Evolutionary conservation across 2,888 invertebrate species (phyloP), one percentile per base, ranked within the genome.

Genomic region (Eupithecia insigniata): DNA sequence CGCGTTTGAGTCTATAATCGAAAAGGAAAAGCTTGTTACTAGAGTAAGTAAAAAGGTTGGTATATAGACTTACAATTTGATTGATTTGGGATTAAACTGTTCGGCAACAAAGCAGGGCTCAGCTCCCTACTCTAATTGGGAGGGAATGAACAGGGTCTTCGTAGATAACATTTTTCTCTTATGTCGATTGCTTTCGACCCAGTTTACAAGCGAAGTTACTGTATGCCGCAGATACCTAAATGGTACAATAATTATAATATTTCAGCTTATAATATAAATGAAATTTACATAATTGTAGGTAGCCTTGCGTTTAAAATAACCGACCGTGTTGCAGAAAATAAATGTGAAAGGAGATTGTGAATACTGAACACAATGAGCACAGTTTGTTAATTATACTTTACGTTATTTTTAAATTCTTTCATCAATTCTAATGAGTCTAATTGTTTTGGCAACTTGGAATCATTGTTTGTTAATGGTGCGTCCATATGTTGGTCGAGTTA

Each of bases 281-380:
- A 66, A 68, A 74, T 74, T 71, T 64, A 51, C 74, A 74, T 74
- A 74, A 71, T 74, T 69, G 71, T 69, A 51, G 46, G 69, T 71
- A 74, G 74, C 69, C 74, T 74, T 74, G 74, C 71, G 60, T 71
- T 71, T 60, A 67, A 70, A 64, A 71, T 71, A 69, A 74, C 67
- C 71, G 66, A 74, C 67, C 71, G 66, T 74, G 69, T 69, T 71
- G 74, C 74, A 72, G 66, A 74, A 71, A 74, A 74, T 74, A 36
- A 64, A 69, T 72, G 71, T 69, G 71, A 71, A 70, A 74, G 70
- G 73, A 70, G 71, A 74, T 74, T 74, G 74, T 71, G 71, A 73
- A 74, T 66, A 71, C 68, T 60, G 30, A 64, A 26, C 36, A 39
- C 64, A 64, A 39, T 64, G 62, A 28, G 30, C 66, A 12, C 28